Percentiles rank a stretch among this genome's conserved stretches.
phyloP scores from a whole-genome alignment of 2,113 vertebrate genomes.

The Fregata magnificens region DNA sequence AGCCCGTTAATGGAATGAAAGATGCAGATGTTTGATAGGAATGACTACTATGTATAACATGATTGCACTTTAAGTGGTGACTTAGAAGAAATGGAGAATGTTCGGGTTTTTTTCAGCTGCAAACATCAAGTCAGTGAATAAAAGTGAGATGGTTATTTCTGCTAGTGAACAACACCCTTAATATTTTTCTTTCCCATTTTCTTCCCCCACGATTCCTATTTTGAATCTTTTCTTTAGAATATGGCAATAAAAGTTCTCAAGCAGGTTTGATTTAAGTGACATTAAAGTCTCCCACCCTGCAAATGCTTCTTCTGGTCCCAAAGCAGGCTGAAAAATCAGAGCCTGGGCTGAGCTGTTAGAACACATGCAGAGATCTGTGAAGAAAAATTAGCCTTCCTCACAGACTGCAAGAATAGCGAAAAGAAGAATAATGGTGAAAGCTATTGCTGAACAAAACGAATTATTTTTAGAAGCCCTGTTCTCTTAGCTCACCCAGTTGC shows the following conservation, averaged over 20 bases:
- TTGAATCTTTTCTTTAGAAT: background rate
- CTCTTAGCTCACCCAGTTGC: background rate
- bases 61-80: background rate
- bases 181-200: background rate
- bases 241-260: background rate
- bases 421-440: background rate
- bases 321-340: background rate
- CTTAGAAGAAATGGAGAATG: background rate
- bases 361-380: background rate
- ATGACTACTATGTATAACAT: background rate
- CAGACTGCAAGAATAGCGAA: background rate
- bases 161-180: background rate
- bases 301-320: background rate
- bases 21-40: background rate
- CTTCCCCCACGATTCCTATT: background rate
- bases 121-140: background rate
- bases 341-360: background rate
- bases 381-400: background rate
- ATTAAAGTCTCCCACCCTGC: background rate
- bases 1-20: background rate
- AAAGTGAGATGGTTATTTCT: background rate
- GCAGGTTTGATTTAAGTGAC: background rate
- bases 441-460: background rate
- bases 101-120: background rate
- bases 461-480: slow-evolving; percentile 19